Conservation (phyloP, 2,113 vertebrate genomes). For the Apeltes quadracus region DNA sequence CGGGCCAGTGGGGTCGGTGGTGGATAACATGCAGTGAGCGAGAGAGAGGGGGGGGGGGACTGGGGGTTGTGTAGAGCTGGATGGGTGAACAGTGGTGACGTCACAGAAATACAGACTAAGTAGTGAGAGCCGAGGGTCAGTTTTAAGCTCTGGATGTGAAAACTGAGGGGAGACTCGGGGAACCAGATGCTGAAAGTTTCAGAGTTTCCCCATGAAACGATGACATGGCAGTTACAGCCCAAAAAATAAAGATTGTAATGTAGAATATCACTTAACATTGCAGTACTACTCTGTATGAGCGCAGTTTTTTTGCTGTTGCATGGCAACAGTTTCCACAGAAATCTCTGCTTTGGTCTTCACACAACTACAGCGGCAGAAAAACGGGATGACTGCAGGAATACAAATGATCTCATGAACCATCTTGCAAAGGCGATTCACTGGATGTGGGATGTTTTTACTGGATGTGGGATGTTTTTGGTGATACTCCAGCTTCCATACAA, state of each 20-base stretch:
- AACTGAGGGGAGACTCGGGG: constrained; percentile 52
- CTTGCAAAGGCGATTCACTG: constrained; percentile 3
- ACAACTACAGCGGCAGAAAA: constrained; percentile 58
- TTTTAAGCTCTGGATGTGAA: constrained; percentile 53
- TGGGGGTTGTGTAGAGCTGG: constrained; percentile 59
- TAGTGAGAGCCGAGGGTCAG: constrained; percentile 25
- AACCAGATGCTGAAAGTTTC: constrained; percentile 40
- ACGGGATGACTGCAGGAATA: constrained; percentile 60
- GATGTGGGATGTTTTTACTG: neutral
- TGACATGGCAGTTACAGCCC: constrained; percentile 37
- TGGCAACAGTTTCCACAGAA: constrained; percentile 82
- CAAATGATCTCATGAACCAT: constrained; percentile 45
- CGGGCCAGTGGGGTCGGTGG: constrained; percentile 81
- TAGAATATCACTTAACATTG: constrained; percentile 3
- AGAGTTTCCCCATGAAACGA: constrained; percentile 54
- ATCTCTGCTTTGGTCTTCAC: constrained; percentile 72
- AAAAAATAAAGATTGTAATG: constrained; percentile 26
- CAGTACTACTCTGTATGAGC: constrained; percentile 51
- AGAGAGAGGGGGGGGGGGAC: constrained; percentile 38
- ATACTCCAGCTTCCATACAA: neutral
- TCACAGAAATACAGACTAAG: constrained; percentile 32
- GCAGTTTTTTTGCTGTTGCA: constrained; percentile 78
- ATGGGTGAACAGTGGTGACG: neutral
- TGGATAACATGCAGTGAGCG: constrained; percentile 82
- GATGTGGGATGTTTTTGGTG: neutral